Evolutionary conservation across 2,888 invertebrate species (phyloP), one percentile per base, ranked within the genome.

Genomic region (Malthinus flaveolus): DNA sequence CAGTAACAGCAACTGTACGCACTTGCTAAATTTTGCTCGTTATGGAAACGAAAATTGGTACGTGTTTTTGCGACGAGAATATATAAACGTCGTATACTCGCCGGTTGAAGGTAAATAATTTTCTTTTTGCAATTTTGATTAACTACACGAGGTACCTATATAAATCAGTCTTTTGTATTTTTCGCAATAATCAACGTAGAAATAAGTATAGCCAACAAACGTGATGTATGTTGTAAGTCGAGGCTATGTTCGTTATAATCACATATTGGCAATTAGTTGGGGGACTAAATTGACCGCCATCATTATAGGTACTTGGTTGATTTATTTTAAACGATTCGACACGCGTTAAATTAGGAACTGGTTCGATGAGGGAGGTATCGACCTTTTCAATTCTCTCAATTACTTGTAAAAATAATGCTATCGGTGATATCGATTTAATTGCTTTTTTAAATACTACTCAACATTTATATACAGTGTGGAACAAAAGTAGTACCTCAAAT

Each of bases 211-310:
- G 67, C 67, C 64, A 57, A 49, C 55, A 49, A 55, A 56, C 57
- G 50, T 75, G 74, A 76, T 76, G 73, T 75, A 77, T 74, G 71
- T 69, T 68, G 68, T 64, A 68, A 67, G 66, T 69, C 70, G 68
- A 71, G 67, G 71, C 72, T 68, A 66, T 71, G 76, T 76, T 76
- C 73, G 76, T 75, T 77, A 76, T 78, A 78, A 78, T 78, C 76
- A 75, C 77, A 76, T 78, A 78, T 77, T 77, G 77, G 75, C 78
- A 77, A 78, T 78, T 78, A 78, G 77, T 77, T 77, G 74, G 76
- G 73, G 75, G 75, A 75, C 77, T 75, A 77, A 78, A 77, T 77
- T 77, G 78, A 78, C 78, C 78, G 73, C 74, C 76, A 72, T 76
- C 76, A 77, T 78, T 77, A 77, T 75, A 23, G 23, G 23, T 23